Base-by-base conservation (phyloP, 2,113 vertebrate species). In the Nyctereutes procyonoides region DNA sequence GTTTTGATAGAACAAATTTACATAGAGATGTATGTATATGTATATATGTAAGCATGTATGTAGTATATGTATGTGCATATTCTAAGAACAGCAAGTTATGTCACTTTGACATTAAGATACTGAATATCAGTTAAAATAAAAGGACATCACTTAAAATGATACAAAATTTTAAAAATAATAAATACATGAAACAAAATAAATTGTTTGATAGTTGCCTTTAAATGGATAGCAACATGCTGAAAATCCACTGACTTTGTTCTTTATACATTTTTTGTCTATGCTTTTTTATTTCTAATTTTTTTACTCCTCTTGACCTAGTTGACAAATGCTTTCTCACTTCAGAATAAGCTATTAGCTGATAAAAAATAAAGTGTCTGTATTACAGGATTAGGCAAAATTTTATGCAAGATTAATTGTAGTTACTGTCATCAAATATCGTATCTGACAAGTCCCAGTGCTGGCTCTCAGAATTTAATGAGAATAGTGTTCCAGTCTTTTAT, bases 401-500 rank as follows among this genome's bases (percentile, higher is more conserved):
- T 89, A n/a, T 97, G 32, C n/a, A 90, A 80, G 58, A 97, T 98
- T 96, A 97, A 93, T 96, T 13, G 87, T 95, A 97, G 88, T 96
- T 81, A 93, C 96, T 96, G 67, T 96, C 67, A 98, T 92, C 56
- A 98, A 89, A 73, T 95, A 90, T 85, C 22, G 17, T 67, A 93
- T 97, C 76, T 92, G 35, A 9, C 4, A 19, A 79, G 60, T 93
- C 79, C 32, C 96, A 62, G 43, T 94, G 8, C 19, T 80, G 3
- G 20, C 77, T 94, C 87, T 98, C 83, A 93, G 60, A 97, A 96
- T 94, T 93, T 98, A 98, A 89, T 94, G 16, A 91, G 94, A 93
- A 87, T 19, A 32, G 32, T 26, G 6, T 94, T 93, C 65, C 69
- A 11, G 76, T 71, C 16, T 97, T 97, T 94, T 85, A 32, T 1